These are phyloP conservation scores for Apantesis nais DNA, from an alignment of 2,888 invertebrate genomes.

Conservation along the genomic window DNA sequence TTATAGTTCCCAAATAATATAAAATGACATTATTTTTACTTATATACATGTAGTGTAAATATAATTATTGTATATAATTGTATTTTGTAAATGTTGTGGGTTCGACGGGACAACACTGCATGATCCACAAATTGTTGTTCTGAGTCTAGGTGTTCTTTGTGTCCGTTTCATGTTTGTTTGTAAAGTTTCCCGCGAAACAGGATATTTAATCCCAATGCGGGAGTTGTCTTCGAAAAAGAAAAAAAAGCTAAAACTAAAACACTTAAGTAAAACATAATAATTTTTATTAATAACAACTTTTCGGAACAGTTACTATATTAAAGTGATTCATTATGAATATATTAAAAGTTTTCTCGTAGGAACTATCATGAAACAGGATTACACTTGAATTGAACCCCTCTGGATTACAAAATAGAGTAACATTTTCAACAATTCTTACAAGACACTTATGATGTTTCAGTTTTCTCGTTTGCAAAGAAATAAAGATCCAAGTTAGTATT, in stretches of 20 bases:
- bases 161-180: no score
- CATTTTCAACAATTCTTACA: background rate
- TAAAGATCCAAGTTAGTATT: slow-evolving; percentile 74
- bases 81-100: no score
- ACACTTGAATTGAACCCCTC: background rate
- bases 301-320: slow-evolving; percentile 52
- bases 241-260: no score
- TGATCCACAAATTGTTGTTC: no score
- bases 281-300: slow-evolving; percentile 36
- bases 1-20: background rate
- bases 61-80: no score
- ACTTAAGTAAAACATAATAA: slow-evolving; percentile 28
- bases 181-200: no score
- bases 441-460: slow-evolving; percentile 28
- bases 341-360: slow-evolving; percentile 65
- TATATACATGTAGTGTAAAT: background rate
- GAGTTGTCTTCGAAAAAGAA: no score
- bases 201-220: no score
- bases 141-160: no score
- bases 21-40: background rate
- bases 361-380: slow-evolving; percentile 2
- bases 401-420: background rate
- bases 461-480: slow-evolving; percentile 34
- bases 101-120: no score
- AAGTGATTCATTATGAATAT: slow-evolving; percentile 68